Evolutionary conservation across 2,888 invertebrate species (phyloP).

Genomic region (Lycaena phlaeas): DNA sequence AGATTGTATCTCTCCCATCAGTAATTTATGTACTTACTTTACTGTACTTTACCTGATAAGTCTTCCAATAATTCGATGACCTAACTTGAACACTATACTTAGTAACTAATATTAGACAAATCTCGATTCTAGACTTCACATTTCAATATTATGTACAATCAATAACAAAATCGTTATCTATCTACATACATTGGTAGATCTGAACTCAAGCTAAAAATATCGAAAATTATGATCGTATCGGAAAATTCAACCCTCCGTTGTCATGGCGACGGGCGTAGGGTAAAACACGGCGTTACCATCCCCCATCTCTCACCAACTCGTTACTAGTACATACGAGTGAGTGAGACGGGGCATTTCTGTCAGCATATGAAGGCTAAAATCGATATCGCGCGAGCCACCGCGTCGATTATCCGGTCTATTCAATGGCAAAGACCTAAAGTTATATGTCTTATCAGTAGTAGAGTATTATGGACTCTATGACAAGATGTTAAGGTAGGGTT

Average conservation of each 20-base stretch:
- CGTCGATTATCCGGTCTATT: slow-evolving; percentile 64
- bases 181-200: slow-evolving; percentile 15
- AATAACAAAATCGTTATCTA: slow-evolving; percentile 31
- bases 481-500: slow-evolving; percentile 1
- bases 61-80: no score
- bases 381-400: slow-evolving; percentile 74
- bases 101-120: no score
- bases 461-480: slow-evolving; percentile 17
- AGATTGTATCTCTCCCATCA: no score
- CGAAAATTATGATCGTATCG: slow-evolving; percentile 52
- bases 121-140: no score
- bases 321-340: slow-evolving; percentile 20
- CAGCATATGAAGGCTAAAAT: slow-evolving; percentile 53
- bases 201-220: slow-evolving; percentile 48
- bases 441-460: slow-evolving; percentile 13
- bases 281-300: slow-evolving; percentile 11
- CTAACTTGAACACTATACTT: no score
- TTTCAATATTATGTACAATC: no score
- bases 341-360: slow-evolving; percentile 28
- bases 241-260: slow-evolving; percentile 58
- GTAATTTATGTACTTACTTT: no score
- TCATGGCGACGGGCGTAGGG: slow-evolving; percentile 43
- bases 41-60: no score
- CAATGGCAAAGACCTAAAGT: slow-evolving; percentile 23
- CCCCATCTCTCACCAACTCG: slow-evolving; percentile 29